Percentiles rank a stretch among this genome's conserved stretches.
Conservation (phyloP, 1,140 invertebrate genomes). For the Spodoptera litura region DNA sequence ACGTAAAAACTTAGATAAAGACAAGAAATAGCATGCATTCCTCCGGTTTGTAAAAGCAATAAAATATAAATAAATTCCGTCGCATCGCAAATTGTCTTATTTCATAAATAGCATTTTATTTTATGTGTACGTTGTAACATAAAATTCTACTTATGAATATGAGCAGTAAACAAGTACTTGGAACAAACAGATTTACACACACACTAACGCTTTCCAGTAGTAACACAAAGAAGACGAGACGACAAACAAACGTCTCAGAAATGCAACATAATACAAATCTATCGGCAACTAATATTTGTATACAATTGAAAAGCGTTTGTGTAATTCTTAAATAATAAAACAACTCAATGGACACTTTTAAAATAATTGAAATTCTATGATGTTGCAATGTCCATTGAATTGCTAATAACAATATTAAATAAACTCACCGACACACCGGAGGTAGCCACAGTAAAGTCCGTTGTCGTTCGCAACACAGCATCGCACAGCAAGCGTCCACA, state of each 20-base stretch:
- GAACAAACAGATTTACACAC: slow-evolving; percentile 14
- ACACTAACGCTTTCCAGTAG: slow-evolving; percentile 18
- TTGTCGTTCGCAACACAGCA: slow-evolving; percentile 66
- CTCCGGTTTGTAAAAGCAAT: slow-evolving; percentile 40
- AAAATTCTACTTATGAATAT: slow-evolving; percentile 45
- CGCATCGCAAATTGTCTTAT: slow-evolving; percentile 54
- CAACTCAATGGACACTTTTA: slow-evolving; percentile 31
- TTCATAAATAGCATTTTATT: slow-evolving; percentile 54
- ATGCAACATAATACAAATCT: too few relatives aligned
- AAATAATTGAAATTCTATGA: slow-evolving; percentile 1
- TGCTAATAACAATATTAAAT: slow-evolving; percentile 24
- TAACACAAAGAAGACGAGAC: too few relatives aligned
- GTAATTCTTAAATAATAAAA: background rate
- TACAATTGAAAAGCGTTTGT: slow-evolving; percentile 28
- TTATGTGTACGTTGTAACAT: slow-evolving; percentile 50
- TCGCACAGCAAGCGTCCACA: slow-evolving; percentile 80
- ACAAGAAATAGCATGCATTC: slow-evolving; percentile 46
- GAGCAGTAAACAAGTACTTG: slow-evolving; percentile 37
- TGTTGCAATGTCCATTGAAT: slow-evolving; percentile 17
- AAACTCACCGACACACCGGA: slow-evolving; percentile 65
- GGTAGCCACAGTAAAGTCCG: slow-evolving; percentile 58
- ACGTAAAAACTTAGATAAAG: slow-evolving; percentile 46
- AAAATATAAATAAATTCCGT: slow-evolving; percentile 39
- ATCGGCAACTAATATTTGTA: background rate
- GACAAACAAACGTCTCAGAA: too few relatives aligned